phyloP scores from a whole-genome alignment of 2,888 invertebrate genomes.

The Alsophila aescularia region DNA sequence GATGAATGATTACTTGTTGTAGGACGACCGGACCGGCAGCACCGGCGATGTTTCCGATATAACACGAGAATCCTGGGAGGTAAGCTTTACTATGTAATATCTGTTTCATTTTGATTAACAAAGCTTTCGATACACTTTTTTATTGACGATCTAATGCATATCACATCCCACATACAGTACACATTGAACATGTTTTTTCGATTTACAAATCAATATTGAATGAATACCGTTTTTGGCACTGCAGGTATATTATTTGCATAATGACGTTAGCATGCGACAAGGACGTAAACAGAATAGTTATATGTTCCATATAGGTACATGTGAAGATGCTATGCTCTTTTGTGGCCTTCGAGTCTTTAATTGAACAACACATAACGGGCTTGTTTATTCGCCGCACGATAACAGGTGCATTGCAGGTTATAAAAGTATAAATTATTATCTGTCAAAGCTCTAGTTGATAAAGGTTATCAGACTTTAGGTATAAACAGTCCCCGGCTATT shows the following conservation, averaged over 20 bases:
- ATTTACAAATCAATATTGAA: constrained; percentile 17
- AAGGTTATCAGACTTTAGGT: constrained; percentile 8
- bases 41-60: constrained; percentile 91
- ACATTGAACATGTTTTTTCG: constrained; percentile 68
- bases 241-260: constrained; percentile 39
- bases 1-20: constrained; percentile 44
- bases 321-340: constrained; percentile 21
- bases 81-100: constrained; percentile 75
- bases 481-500: neutral
- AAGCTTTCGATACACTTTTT: constrained; percentile 59
- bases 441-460: constrained; percentile 26
- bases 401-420: constrained; percentile 26
- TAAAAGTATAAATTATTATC: constrained; percentile 30
- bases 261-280: constrained; percentile 36
- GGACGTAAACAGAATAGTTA: constrained; percentile 50
- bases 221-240: constrained; percentile 28
- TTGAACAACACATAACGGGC: constrained; percentile 16
- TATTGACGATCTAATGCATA: constrained; percentile 60
- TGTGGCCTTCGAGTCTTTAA: neutral
- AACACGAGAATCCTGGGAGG: constrained; percentile 97
- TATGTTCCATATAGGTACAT: constrained; percentile 42
- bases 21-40: constrained; percentile 86
- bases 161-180: constrained; percentile 78
- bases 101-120: constrained; percentile 51
- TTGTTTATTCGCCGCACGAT: constrained; percentile 35